A percentile compares a stretch with the other conserved stretches of the same genome.
Conservation (phyloP, 2,888 invertebrate species). For the Xanthia togata region DNA sequence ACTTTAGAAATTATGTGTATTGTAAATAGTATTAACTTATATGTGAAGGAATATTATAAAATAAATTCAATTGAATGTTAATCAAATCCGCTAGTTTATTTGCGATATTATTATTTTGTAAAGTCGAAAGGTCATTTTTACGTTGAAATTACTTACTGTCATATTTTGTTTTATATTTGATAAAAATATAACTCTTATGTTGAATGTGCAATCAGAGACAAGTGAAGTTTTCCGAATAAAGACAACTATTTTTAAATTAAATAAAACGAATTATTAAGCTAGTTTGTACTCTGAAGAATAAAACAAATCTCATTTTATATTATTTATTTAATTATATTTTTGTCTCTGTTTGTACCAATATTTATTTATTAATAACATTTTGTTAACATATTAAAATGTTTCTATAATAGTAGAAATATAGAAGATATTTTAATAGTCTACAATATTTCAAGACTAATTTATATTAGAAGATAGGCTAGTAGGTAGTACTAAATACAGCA, state of each 20-base stretch:
- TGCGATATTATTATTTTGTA: constrained; percentile 40
- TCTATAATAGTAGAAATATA: background rate
- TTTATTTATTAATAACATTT: background rate
- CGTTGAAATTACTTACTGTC: constrained; percentile 5
- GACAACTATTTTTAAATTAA: constrained; percentile 1
- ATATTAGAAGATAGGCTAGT: background rate
- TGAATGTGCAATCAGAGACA: constrained; percentile 20
- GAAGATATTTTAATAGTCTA: constrained; percentile 10
- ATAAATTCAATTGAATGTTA: constrained; percentile 61
- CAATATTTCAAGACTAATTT: background rate
- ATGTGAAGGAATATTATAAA: constrained; percentile 53
- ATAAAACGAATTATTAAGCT: constrained; percentile 33
- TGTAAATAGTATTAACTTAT: constrained; percentile 68
- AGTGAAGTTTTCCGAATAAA: constrained; percentile 12
- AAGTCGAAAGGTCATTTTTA: constrained; percentile 33
- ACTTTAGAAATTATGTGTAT: constrained; percentile 71
- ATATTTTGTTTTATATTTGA: background rate
- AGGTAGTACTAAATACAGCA: background rate
- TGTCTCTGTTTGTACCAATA: constrained; percentile 33
- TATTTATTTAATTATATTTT: background rate
- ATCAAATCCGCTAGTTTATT: constrained; percentile 52
- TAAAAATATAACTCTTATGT: background rate
- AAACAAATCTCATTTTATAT: background rate
- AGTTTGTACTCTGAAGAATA: background rate
- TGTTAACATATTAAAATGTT: background rate